Conservation (phyloP, 1,140 invertebrate genomes). For the Drosophila kohkoa region DNA sequence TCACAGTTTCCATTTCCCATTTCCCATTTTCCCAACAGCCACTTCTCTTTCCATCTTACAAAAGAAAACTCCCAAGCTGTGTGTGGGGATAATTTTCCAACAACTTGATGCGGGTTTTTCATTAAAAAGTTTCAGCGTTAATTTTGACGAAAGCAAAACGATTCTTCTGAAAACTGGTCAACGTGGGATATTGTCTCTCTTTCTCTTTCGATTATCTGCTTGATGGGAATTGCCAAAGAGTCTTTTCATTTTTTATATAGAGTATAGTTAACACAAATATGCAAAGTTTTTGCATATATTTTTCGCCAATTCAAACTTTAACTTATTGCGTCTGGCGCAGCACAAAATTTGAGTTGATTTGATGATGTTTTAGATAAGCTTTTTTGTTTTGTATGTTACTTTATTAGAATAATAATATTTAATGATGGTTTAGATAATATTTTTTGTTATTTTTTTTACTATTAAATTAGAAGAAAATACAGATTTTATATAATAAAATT, state of each 20-base stretch:
- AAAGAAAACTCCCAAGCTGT: slow-evolving; percentile 45
- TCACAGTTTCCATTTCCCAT: slow-evolving; percentile 24
- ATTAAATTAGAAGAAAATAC: too few species aligned
- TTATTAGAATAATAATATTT: too few species aligned
- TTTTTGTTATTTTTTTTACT: too few species aligned
- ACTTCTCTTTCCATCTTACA: slow-evolving; percentile 45
- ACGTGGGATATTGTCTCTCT: too few species aligned
- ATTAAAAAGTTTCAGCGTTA: slow-evolving; percentile 78
- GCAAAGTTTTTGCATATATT: slow-evolving; percentile 13
- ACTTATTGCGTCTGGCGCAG: neutral
- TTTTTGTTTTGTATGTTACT: too few species aligned
- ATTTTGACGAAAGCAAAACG: slow-evolving; percentile 75
- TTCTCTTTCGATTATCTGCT: slow-evolving; percentile 58
- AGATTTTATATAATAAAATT: too few species aligned
- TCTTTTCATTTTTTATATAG: slow-evolving; percentile 9
- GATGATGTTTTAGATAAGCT: neutral
- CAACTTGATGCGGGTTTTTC: slow-evolving; percentile 70
- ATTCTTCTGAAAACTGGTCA: slow-evolving; percentile 24
- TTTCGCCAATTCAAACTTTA: neutral
- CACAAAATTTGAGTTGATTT: neutral
- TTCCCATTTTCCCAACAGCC: neutral
- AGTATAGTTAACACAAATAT: slow-evolving; percentile 8
- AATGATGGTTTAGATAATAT: too few species aligned
- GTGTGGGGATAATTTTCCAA: slow-evolving; percentile 43
- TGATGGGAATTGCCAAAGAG: slow-evolving; percentile 19